Base-by-base conservation (phyloP, 2,888 invertebrate genomes). In the Zonitis immaculata region DNA sequence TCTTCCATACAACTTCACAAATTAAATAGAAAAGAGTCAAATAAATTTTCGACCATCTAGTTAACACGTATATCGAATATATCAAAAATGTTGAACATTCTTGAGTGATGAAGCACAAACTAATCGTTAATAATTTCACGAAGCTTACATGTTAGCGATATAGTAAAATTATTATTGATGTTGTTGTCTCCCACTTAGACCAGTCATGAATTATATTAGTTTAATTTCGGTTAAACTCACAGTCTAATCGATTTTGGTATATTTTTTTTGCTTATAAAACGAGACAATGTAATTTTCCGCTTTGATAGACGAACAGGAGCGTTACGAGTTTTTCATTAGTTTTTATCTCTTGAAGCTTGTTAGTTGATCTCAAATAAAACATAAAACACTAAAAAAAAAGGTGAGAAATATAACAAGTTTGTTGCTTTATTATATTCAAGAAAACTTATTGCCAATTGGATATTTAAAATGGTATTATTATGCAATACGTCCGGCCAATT, bases 251-350 rank as follows among this genome's bases (percentile, higher is more conserved):
- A 44, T 20, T 45, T 50, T 25, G 47, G 18, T 44, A 50, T 42
- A 42, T 49, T 54, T 64, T 64, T 48, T 62, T 63, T 66, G 62
- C 61, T 54, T 63, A 70, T 66, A 61, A 70, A 70, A 70, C 65
- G 67, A 69, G 71, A 72, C 73, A 73, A 72, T 71, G 72, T 73
- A 72, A 73, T 73, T 73, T 73, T 72, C 70, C 70, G 71, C 63
- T 71, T 72, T 72, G 69, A 72, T 72, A n/a, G n/a, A n/a, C n/a
- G 68, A 69, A 68, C 69, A 66, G 63, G 64, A 63, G 66, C 68
- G 68, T 64, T 66, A 64, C 63, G 56, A 61, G 59, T 62, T 62
- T 62, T 63, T 58, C 59, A 62, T 60, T 64, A 63, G 61, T 63
- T 62, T n/a, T n/a, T n/a, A n/a, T 64, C 59, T 62, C 56, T 59